These are phyloP conservation scores for Liposcelis brunnea DNA, from an alignment of 2,888 invertebrate genomes.

Conservation along the genomic window DNA sequence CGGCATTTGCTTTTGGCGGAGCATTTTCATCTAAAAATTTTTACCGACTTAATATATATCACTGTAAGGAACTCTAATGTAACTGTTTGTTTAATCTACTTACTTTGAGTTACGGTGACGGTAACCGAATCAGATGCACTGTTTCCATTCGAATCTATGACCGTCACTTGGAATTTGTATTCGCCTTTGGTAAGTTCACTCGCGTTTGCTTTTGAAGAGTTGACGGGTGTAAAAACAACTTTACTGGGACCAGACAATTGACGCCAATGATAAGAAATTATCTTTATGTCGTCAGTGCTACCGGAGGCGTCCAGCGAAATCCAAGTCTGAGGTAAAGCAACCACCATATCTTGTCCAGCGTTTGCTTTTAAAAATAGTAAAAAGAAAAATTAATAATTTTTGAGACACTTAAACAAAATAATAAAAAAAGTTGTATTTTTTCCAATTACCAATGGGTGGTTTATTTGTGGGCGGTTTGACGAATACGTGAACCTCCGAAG, in stretches of 20 bases:
- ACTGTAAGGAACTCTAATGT: not conserved
- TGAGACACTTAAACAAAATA: not conserved
- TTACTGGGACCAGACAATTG: constrained; percentile 38
- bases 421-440: constrained; percentile 2
- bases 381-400: constrained; percentile 4
- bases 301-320: constrained; percentile 59
- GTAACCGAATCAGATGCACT: constrained; percentile 53
- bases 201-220: constrained; percentile 49
- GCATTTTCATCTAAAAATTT: constrained; percentile 69
- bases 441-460: constrained; percentile 50
- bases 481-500: constrained; percentile 79
- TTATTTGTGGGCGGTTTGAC: constrained; percentile 79
- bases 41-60: not conserved
- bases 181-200: constrained; percentile 67
- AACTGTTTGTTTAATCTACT: constrained; percentile 23
- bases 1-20: constrained; percentile 74
- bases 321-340: constrained; percentile 71
- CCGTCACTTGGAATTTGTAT: constrained; percentile 65
- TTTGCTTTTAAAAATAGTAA: constrained; percentile 25
- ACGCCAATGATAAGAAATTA: constrained; percentile 69
- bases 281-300: constrained; percentile 68
- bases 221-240: constrained; percentile 30
- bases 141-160: constrained; percentile 69
- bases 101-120: constrained; percentile 72
- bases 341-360: constrained; percentile 39